Base-by-base conservation (phyloP, 2,888 invertebrate species). In the Eumacrocentrus americanus region DNA sequence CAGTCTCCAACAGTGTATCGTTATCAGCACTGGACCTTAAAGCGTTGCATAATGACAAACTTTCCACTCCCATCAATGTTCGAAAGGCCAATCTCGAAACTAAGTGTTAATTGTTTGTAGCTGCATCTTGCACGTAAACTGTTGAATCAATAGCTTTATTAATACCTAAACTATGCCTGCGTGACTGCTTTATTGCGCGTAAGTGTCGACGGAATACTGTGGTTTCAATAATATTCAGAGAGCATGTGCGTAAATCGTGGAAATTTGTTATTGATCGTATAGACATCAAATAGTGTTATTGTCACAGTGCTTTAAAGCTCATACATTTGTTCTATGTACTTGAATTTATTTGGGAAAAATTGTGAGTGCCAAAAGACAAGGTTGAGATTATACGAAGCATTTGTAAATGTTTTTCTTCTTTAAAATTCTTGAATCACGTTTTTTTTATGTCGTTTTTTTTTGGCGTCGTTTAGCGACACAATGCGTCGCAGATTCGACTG, bases 81-180 rank as follows among this genome's bases (percentile, higher is more conserved):
- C 72, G 70, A 51, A 72, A 68, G 52, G 70, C 75, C 54, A 71
- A 75, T 58, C 66, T 71, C 71, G 61, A 77, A 74, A 70, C 70
- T 48, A 56, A 67, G 68, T 59, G 69, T 64, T 58, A 65, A 64
- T 40, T 48, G n/a, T 44, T 18, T 14, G 37, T 34, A 51, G 7
- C 18, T 52, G 46, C 58, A 38, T 44, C 29, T 58, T 38, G 18
- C 35, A 12, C 25, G 18, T 42, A 38, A 11, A 25, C 9, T 37
- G 20, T 53, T 29, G 16, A 14, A 23, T 23, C 14, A 16, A 29
- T 29, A 9, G 29, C 29, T 29, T 7, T 47, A 23, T 44, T 7
- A 20, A 7, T 14, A 47, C 14, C 47, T 22, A 22, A 18, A 47
- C 25, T 12, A 47, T 47, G 29, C 29, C 34, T 50, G 34, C 11